Percentiles rank a stretch among this genome's conserved stretches.
phyloP scores from a whole-genome alignment of 2,888 invertebrate genomes.

The Drosophila nigricruria region DNA sequence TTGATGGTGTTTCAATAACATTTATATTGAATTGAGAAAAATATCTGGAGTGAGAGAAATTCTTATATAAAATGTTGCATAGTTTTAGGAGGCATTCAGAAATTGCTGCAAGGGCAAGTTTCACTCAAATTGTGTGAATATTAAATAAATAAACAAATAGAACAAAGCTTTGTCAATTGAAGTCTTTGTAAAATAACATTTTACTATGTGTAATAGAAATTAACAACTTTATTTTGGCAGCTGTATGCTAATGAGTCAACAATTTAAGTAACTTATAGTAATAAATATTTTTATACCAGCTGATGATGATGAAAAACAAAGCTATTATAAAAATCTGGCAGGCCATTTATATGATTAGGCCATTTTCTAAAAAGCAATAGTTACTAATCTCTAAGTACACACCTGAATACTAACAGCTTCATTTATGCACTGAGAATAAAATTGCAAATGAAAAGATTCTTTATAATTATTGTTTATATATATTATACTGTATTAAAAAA shows the following conservation, averaged over 20 bases:
- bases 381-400: not conserved
- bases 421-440: constrained; percentile 6
- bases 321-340: not conserved
- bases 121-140: not conserved
- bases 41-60: constrained; percentile 7
- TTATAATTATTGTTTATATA: not conserved
- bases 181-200: not conserved
- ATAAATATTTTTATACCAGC: not conserved
- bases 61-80: constrained; percentile 3
- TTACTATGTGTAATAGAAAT: constrained; percentile 3
- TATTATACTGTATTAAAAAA: not conserved
- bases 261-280: constrained; percentile 24
- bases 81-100: constrained; percentile 29
- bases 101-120: not conserved
- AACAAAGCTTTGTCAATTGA: constrained; percentile 18
- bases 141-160: constrained; percentile 7
- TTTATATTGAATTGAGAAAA: not conserved
- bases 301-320: not conserved
- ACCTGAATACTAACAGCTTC: constrained; percentile 1
- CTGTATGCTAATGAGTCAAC: constrained; percentile 39
- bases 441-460: not conserved
- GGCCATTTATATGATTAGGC: not conserved
- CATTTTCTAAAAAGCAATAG: not conserved
- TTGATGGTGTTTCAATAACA: constrained; percentile 1
- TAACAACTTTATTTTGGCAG: constrained; percentile 16